Conservation (phyloP, 2,797 vertebrate species). For the Spinus pinus region DNA sequence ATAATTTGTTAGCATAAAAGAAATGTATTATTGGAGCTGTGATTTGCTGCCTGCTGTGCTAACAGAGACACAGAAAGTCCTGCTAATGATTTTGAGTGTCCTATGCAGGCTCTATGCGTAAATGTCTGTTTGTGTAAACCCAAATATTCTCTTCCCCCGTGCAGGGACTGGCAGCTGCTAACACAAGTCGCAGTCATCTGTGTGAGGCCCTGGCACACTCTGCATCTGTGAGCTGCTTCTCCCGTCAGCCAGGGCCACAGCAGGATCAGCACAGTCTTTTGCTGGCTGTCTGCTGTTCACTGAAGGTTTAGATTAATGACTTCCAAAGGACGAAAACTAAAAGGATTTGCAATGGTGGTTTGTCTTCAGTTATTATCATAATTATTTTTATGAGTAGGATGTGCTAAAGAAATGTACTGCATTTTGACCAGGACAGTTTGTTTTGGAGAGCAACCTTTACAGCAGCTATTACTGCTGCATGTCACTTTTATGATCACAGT, state of each 20-base stretch:
- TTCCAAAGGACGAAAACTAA: background rate
- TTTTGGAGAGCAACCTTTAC: background rate
- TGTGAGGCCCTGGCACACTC: background rate
- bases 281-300: background rate
- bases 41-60: background rate
- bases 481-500: background rate
- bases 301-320: slow-evolving; percentile 12
- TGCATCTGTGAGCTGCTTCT: background rate
- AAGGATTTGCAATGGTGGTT: background rate
- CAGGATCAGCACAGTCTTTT: background rate
- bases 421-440: background rate
- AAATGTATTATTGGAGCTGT: background rate
- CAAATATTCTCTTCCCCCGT: background rate
- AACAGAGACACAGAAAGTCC: background rate
- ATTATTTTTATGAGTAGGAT: slow-evolving; percentile 4
- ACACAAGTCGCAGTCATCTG: background rate
- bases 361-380: background rate
- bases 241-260: background rate
- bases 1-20: background rate
- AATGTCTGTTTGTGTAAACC: background rate
- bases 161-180: background rate
- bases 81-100: background rate
- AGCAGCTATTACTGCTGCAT: slow-evolving; percentile 1
- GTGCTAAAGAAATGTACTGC: background rate
- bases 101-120: background rate